These are phyloP conservation scores for Echinarachnius parma DNA, from an alignment of 53 echinoderm and acorn worm genomes.

Conservation along the genomic window DNA sequence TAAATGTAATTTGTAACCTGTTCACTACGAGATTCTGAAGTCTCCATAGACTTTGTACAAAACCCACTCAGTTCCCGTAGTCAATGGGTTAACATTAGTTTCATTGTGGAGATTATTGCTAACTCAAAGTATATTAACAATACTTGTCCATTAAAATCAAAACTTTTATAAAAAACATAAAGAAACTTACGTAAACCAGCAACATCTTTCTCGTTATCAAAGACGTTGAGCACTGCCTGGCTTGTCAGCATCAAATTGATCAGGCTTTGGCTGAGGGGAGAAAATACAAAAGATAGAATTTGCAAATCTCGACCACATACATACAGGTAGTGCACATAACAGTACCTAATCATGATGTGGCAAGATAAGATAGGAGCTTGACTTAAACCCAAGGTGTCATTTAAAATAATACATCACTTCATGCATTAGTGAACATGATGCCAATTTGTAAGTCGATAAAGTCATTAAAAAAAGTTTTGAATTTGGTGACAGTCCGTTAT, in stretches of 20 bases:
- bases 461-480: too few species aligned
- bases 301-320: too few species aligned
- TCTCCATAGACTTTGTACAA: too few species aligned
- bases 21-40: too few species aligned
- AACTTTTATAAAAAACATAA: not conserved
- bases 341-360: not conserved
- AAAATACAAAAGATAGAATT: not conserved
- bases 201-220: conserved; percentile 94
- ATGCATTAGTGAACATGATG: not conserved
- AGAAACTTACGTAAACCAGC: conserved; percentile 87
- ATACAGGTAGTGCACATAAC: not conserved
- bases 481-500: too few species aligned
- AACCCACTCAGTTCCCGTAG: too few species aligned
- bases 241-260: conserved; percentile 95
- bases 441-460: not conserved
- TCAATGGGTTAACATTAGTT: too few species aligned
- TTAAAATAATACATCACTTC: not conserved
- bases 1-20: too few species aligned
- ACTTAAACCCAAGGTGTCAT: too few species aligned
- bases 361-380: not conserved
- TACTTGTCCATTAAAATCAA: too few species aligned
- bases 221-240: conserved; percentile 83
- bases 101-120: too few species aligned
- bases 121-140: too few species aligned
- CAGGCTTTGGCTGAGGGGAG: conserved; percentile 77